Percentiles rank a stretch among this genome's conserved stretches.
These are phyloP conservation scores for Leucoptera coffeella DNA, from an alignment of 2,888 invertebrate species.

Conservation along the genomic window DNA sequence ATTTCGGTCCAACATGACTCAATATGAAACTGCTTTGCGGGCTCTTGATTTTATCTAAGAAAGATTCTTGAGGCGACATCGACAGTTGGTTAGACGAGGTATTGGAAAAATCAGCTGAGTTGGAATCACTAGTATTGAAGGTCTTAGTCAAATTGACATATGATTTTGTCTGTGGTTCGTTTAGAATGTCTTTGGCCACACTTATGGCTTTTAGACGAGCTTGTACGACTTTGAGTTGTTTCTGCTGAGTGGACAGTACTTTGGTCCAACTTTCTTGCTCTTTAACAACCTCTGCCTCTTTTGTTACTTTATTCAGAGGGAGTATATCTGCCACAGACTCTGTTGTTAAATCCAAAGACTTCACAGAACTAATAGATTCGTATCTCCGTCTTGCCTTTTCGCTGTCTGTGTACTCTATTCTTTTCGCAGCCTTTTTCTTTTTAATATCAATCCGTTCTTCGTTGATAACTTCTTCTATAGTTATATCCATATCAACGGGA, in stretches of 20 bases:
- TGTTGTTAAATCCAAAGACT: slow-evolving; percentile 29
- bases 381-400: slow-evolving; percentile 36
- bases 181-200: slow-evolving; percentile 28
- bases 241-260: slow-evolving; percentile 30
- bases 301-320: slow-evolving; percentile 24
- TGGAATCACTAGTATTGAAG: slow-evolving; percentile 9
- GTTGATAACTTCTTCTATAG: slow-evolving; percentile 44
- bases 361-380: slow-evolving; percentile 34
- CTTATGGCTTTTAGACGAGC: slow-evolving; percentile 38
- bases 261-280: slow-evolving; percentile 41
- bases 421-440: slow-evolving; percentile 38
- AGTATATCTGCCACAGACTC: slow-evolving; percentile 30
- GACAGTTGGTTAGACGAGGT: slow-evolving; percentile 17
- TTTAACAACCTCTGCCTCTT: slow-evolving; percentile 15
- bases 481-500: slow-evolving; percentile 39
- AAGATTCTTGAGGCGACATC: slow-evolving; percentile 24
- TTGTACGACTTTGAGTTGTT: slow-evolving; percentile 41
- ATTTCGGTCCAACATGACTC: slow-evolving; percentile 41
- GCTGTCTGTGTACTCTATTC: slow-evolving; percentile 35
- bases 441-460: slow-evolving; percentile 24
- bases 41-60: slow-evolving; percentile 16
- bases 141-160: slow-evolving; percentile 29
- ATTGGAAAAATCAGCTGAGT: slow-evolving; percentile 11
- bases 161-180: slow-evolving; percentile 23
- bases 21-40: slow-evolving; percentile 28